Base-by-base conservation (phyloP, 2,797 vertebrate genomes). In the Acanthornis magna region DNA sequence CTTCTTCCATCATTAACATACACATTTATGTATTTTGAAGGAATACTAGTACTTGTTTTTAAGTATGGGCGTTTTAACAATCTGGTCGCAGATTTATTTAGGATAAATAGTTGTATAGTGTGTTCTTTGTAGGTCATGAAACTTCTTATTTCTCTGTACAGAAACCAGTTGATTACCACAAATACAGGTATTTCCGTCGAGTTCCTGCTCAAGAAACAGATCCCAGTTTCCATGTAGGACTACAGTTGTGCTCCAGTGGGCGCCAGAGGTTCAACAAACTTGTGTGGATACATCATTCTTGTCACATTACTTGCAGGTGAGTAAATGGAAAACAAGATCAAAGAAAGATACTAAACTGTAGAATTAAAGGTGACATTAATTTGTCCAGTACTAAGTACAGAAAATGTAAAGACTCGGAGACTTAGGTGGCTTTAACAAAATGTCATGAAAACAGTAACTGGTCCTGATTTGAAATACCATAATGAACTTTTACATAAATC, bases 251-350 rank as follows among this genome's bases (percentile, higher is more conserved):
- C 98, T 98, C 99, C 94, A 99, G 98, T 97, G 99, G 99, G 96
- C 98, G 98, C 66, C 99, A 99, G 97, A 98, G 97, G 74, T 99
- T 99, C 97, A 99, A 98, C 97, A 99, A 99, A 95, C 98, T 99
- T 71, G 97, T 98, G 80, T 99, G 99, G 99, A 98, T 99, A 97
- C 99, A 99, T 97, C 99, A 99, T 96, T 99, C 99, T 90, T 99
- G 99, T 97, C 99, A 99, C 96, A 98, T 99, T 95, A 99, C 98
- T 57, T 99, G 99, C 98, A 99, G 98, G 99, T 99, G 93, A 90
- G 98, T 96, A 75, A 89, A 32, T 27, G 36, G 23, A 53, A 57
- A 83, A 7, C 38, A 58, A 55, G 50, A 50, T 19, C 36, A 29
- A 88, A 79, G 51, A 76, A 55, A 22, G 54, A 27, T 62, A 13